phyloP scores from a whole-genome alignment of 2,113 vertebrate genomes.

The Gobio gobio region DNA sequence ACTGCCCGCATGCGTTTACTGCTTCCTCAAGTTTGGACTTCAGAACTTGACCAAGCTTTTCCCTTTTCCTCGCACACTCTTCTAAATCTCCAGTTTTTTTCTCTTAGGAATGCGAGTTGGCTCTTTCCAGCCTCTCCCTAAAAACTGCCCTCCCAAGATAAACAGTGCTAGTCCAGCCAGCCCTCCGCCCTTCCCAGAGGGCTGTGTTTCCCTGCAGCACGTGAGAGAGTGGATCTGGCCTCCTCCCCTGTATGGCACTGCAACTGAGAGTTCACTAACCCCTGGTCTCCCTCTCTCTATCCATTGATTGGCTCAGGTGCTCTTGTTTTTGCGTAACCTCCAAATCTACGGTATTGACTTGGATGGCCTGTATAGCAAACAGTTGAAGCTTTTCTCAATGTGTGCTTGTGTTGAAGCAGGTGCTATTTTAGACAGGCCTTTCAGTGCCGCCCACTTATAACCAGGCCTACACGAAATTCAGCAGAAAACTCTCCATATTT shows the following conservation, averaged over 20 bases:
- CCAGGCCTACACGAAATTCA: background rate
- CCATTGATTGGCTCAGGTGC: constrained; percentile 3
- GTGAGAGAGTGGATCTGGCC: constrained; percentile 13
- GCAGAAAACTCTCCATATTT: background rate
- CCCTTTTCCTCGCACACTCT: constrained; percentile 7
- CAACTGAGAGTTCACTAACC: constrained; percentile 4
- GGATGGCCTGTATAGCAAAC: background rate
- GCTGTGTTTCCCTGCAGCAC: constrained; percentile 26
- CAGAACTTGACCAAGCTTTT: constrained; percentile 20
- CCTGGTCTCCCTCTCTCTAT: constrained; percentile 2
- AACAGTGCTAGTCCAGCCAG: constrained; percentile 29
- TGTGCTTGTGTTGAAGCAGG: background rate
- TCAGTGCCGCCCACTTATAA: background rate
- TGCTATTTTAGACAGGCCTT: background rate
- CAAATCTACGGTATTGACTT: background rate
- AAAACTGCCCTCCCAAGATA: constrained; percentile 34
- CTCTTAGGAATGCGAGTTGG: constrained; percentile 40
- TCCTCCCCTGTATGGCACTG: constrained; percentile 12
- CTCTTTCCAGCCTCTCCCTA: constrained; percentile 21
- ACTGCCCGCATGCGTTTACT: background rate
- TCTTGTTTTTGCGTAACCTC: background rate
- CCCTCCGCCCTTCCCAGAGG: constrained; percentile 44
- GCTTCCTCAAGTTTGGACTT: background rate
- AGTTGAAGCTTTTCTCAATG: background rate
- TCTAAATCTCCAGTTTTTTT: constrained; percentile 4